Conservation (phyloP, 2,797 vertebrate genomes). For the Neoniphon sammara region DNA sequence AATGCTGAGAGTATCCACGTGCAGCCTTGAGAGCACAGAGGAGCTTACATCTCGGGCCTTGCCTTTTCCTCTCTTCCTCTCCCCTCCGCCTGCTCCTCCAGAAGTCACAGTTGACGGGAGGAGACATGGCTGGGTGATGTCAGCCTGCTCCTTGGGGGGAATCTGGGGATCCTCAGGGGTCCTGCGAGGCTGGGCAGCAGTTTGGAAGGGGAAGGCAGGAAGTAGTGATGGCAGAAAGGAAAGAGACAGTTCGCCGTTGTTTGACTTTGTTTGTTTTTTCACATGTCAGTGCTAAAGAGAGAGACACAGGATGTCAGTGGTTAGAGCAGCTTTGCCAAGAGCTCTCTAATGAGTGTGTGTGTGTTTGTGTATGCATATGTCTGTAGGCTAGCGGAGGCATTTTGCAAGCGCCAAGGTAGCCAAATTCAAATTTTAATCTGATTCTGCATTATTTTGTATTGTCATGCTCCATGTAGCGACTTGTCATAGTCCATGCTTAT, state of each 20-base stretch:
- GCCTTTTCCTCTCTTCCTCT: constrained; percentile 47
- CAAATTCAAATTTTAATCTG: neutral
- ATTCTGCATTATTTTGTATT: neutral
- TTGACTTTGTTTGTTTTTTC: constrained; percentile 64
- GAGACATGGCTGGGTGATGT: constrained; percentile 76
- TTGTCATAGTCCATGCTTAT: neutral
- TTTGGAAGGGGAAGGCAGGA: constrained; percentile 42
- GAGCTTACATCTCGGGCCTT: constrained; percentile 39
- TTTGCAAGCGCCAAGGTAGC: neutral
- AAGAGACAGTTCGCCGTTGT: constrained; percentile 59
- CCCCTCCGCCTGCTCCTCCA: constrained; percentile 23
- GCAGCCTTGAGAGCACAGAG: constrained; percentile 43
- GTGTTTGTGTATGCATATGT: neutral
- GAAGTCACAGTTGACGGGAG: constrained; percentile 76
- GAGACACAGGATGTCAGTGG: constrained; percentile 61
- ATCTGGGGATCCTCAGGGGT: constrained; percentile 25
- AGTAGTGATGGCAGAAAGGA: constrained; percentile 49
- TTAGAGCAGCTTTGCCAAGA: constrained; percentile 27
- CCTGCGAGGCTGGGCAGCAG: constrained; percentile 50
- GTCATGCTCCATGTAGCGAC: neutral
- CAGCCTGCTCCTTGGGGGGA: constrained; percentile 42
- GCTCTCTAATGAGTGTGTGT: constrained; percentile 8
- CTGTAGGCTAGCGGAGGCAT: neutral
- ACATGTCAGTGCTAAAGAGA: constrained; percentile 46
- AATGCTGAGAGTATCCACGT: constrained; percentile 48